These are phyloP conservation scores for Sphecodes monilicornis DNA, from an alignment of 2,888 invertebrate genomes.

Conservation along the genomic window DNA sequence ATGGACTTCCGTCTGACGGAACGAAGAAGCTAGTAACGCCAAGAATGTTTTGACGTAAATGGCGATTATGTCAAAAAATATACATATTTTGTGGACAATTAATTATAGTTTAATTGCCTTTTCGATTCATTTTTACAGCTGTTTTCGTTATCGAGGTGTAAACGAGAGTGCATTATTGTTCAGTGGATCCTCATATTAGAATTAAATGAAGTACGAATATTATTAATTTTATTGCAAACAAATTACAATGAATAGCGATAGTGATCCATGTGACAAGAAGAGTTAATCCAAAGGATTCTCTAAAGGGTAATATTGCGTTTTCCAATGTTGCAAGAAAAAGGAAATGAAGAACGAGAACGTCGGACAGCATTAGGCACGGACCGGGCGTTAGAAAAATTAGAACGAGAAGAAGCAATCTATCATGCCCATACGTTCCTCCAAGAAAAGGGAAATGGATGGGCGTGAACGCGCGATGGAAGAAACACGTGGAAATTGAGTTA, in stretches of 20 bases:
- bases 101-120: too few species aligned
- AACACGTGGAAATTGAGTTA: constrained; percentile 68
- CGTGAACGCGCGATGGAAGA: constrained; percentile 43
- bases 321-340: neutral
- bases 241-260: neutral
- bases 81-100: too few species aligned
- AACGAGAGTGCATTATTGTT: too few species aligned
- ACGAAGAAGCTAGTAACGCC: too few species aligned
- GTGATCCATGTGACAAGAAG: neutral
- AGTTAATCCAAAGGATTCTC: too few species aligned
- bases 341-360: constrained; percentile 28
- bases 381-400: constrained; percentile 65
- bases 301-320: neutral
- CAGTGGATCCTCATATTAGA: neutral
- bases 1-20: too few species aligned
- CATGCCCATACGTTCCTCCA: constrained; percentile 65
- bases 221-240: neutral
- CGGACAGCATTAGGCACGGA: constrained; percentile 52
- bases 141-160: too few species aligned
- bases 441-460: constrained; percentile 48
- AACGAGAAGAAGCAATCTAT: constrained; percentile 74
- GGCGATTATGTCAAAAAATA: too few species aligned
- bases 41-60: too few species aligned
- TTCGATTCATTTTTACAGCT: too few species aligned
- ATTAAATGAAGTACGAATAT: neutral